Evolutionary conservation across 2,888 invertebrate genomes (phyloP).

Genomic region (Prosopocoilus inquinatus): DNA sequence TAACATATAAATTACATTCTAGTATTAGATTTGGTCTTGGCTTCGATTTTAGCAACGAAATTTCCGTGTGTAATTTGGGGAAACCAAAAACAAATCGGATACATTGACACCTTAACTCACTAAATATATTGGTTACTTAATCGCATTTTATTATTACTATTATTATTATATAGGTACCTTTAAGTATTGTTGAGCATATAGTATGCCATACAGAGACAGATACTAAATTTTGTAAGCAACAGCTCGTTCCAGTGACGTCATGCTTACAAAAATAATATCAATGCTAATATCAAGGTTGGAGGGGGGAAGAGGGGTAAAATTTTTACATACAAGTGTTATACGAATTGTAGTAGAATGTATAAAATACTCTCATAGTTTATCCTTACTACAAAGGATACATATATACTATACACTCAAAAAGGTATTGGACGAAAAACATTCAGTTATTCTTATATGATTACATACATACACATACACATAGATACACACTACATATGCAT

Average conservation of each 20-base stretch:
- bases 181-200: conserved; percentile 47
- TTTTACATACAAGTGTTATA: too few relatives aligned
- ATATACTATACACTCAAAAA: conserved; percentile 48
- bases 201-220: conserved; percentile 31
- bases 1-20: conserved; percentile 16
- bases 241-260: neutral
- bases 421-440: conserved; percentile 50
- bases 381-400: conserved; percentile 11
- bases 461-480: conserved; percentile 29
- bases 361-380: conserved; percentile 1
- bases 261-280: too few relatives aligned
- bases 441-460: conserved; percentile 40
- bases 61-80: neutral
- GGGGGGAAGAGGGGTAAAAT: too few relatives aligned
- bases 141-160: conserved; percentile 37
- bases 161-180: conserved; percentile 46
- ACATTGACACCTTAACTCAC: conserved; percentile 25
- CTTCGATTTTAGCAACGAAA: neutral
- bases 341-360: neutral
- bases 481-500: too few relatives aligned
- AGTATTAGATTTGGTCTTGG: conserved; percentile 14
- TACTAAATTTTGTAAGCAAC: neutral
- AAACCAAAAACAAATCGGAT: conserved; percentile 12
- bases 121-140: conserved; percentile 36
- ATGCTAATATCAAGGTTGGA: too few relatives aligned